These are phyloP conservation scores for Silurus meridionalis DNA, from an alignment of 2,113 vertebrate genomes.

Conservation along the genomic window DNA sequence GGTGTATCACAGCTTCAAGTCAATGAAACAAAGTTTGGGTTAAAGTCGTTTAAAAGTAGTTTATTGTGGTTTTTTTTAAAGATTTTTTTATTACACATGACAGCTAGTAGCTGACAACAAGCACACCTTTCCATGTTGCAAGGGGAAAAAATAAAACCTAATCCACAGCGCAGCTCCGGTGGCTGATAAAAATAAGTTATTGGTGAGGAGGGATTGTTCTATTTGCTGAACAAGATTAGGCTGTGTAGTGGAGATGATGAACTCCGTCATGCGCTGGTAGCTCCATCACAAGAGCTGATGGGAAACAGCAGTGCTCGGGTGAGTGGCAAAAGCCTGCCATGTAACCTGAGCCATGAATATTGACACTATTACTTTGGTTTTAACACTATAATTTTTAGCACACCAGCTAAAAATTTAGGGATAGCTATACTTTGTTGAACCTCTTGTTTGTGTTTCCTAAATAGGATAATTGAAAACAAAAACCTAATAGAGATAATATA, in stretches of 20 bases:
- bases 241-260: constrained; percentile 42
- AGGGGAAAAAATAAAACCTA: not conserved
- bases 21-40: not conserved
- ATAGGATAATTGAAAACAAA: not conserved
- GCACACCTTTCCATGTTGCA: not conserved
- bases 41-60: no score
- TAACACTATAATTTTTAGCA: not conserved
- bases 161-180: not conserved
- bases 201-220: constrained; percentile 31
- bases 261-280: constrained; percentile 28
- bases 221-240: constrained; percentile 47
- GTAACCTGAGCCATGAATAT: constrained; percentile 6
- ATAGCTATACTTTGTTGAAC: not conserved
- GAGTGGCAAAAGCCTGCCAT: not conserved
- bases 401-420: constrained; percentile 6
- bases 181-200: constrained; percentile 27
- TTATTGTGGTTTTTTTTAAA: no score
- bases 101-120: not conserved
- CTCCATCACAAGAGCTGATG: constrained; percentile 14
- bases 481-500: not conserved
- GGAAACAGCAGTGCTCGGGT: not conserved
- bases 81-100: not conserved
- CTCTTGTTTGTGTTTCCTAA: not conserved
- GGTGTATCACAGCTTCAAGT: not conserved
- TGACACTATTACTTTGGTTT: not conserved